These are phyloP conservation scores for Platycercus adscitus DNA, from an alignment of 2,113 vertebrate genomes.

Conservation along the genomic window DNA sequence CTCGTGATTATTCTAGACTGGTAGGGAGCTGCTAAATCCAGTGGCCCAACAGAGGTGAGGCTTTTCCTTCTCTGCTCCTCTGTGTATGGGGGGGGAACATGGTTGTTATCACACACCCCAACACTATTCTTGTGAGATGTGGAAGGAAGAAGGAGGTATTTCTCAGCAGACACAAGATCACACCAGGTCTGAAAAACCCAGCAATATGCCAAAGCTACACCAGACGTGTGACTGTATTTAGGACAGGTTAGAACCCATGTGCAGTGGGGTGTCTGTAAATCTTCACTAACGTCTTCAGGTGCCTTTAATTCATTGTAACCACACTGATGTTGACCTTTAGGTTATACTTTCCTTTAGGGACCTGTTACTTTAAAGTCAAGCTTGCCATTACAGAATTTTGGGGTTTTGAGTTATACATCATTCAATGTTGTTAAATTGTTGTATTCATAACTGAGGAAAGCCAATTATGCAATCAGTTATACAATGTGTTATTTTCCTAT, in stretches of 20 bases:
- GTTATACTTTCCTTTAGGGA: neutral
- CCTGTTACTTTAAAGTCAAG: neutral
- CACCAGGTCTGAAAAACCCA: neutral
- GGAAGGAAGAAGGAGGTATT: neutral
- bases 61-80: neutral
- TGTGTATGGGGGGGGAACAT: neutral
- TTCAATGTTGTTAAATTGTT: neutral
- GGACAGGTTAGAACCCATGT: neutral
- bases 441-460: neutral
- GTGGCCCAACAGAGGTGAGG: neutral
- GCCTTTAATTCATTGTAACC: neutral
- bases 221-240: neutral
- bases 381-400: neutral
- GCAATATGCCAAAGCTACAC: neutral
- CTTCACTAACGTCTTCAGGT: neutral
- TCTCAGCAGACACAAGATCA: neutral
- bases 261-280: neutral
- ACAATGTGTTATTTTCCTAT: neutral
- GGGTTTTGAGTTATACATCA: neutral
- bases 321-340: neutral
- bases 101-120: neutral
- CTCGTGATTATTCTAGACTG: neutral
- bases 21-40: neutral
- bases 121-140: neutral
- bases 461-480: neutral